Evolutionary conservation across 2,888 invertebrate species (phyloP).

Genomic region (Neoitamus cyanurus): DNA sequence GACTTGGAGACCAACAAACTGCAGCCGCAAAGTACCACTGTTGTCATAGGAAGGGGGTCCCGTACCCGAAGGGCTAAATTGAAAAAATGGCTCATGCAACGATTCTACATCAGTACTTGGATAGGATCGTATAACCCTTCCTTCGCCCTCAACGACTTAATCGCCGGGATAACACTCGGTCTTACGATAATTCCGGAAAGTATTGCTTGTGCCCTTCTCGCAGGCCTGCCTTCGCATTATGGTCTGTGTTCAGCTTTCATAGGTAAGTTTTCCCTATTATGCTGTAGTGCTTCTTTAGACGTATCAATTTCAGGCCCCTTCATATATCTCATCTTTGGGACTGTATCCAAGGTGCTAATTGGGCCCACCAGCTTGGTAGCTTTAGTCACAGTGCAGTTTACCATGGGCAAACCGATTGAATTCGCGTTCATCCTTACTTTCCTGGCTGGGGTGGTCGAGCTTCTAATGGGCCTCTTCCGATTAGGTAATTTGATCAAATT

Average conservation of each 20-base stretch:
- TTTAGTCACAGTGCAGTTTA: constrained; percentile 81
- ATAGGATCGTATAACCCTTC: constrained; percentile 60
- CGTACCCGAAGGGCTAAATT: neutral
- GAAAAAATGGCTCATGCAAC: constrained; percentile 24
- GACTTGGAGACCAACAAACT: neutral
- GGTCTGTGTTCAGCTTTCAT: constrained; percentile 93
- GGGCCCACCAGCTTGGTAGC: constrained; percentile 89
- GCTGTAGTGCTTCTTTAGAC: neutral
- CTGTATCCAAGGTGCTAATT: constrained; percentile 85
- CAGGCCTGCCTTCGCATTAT: constrained; percentile 86
- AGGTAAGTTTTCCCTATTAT: constrained; percentile 67
- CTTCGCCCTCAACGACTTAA: constrained; percentile 78
- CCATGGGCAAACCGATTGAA: constrained; percentile 76
- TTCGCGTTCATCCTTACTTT: constrained; percentile 82
- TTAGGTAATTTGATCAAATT: constrained; percentile 70
- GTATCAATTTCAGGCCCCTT: constrained; percentile 72
- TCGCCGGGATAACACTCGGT: constrained; percentile 90
- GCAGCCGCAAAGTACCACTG: neutral
- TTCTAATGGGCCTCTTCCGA: constrained; percentile 81
- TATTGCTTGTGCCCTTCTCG: constrained; percentile 91
- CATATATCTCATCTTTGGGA: constrained; percentile 87
- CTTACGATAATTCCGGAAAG: constrained; percentile 94
- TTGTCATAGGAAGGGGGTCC: neutral
- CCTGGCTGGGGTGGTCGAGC: constrained; percentile 80
- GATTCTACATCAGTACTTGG: constrained; percentile 59